Evolutionary conservation across 2,113 vertebrate genomes (phyloP).

Genomic region (Eira barbara): DNA sequence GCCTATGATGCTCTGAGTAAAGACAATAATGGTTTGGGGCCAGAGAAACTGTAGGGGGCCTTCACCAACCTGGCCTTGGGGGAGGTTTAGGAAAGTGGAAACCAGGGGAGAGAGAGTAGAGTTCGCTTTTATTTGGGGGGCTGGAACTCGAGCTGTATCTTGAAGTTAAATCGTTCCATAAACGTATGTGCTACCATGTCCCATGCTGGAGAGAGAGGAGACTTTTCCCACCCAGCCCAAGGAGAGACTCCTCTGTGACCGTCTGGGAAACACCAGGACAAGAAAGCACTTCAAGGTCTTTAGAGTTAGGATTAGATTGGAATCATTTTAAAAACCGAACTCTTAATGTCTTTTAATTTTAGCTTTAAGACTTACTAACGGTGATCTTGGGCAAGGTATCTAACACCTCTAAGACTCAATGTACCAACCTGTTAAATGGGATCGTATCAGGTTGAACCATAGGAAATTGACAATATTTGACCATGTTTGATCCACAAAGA

Average conservation of each 20-base stretch:
- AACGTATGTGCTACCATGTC: not conserved
- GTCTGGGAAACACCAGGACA: not conserved
- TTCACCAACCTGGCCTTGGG: not conserved
- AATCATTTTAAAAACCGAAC: not conserved
- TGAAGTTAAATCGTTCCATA: not conserved
- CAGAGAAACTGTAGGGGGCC: not conserved
- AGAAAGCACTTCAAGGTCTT: not conserved
- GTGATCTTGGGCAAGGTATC: not conserved
- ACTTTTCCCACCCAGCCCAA: not conserved
- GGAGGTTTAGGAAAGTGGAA: not conserved
- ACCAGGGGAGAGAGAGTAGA: not conserved
- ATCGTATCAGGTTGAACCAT: not conserved
- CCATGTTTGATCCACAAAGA: not conserved
- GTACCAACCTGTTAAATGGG: not conserved
- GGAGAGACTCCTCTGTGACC: not conserved
- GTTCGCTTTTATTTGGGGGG: not conserved
- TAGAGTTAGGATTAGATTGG: not conserved
- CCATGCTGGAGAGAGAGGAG: not conserved
- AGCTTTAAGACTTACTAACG: not conserved
- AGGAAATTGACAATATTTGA: not conserved
- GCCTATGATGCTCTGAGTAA: slow-evolving; percentile 80
- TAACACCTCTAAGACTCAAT: not conserved
- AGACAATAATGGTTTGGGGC: accelerated
- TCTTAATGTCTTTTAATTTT: not conserved
- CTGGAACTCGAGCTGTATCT: no score